Conservation (phyloP, 2,888 invertebrate genomes). For the Ommatoiulus sabulosus region DNA sequence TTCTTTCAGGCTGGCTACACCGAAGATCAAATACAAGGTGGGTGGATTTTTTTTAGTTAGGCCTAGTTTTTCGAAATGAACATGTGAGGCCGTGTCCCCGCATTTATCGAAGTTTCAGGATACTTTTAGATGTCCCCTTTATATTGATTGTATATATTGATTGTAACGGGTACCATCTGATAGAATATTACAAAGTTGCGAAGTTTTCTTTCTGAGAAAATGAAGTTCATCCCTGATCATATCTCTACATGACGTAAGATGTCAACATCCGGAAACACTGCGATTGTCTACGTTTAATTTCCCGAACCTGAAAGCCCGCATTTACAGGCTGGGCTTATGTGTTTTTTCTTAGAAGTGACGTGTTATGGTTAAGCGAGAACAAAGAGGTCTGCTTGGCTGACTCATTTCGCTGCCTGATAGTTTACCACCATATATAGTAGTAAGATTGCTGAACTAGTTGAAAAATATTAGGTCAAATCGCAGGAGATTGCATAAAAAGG, state of each 20-base stretch:
- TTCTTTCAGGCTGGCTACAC: constrained; percentile 15
- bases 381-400: constrained; percentile 25
- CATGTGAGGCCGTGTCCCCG: not conserved
- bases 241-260: not conserved
- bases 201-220: not conserved
- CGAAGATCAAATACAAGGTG: constrained; percentile 43
- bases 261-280: not conserved
- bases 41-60: constrained; percentile 37
- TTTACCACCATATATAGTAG: constrained; percentile 15
- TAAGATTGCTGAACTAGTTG: constrained; percentile 29
- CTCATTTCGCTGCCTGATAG: not conserved
- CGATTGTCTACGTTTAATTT: not conserved
- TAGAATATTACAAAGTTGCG: not conserved
- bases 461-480: constrained; percentile 35
- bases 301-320: not conserved
- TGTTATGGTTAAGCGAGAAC: not conserved
- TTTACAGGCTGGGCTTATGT: not conserved
- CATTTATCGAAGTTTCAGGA: not conserved
- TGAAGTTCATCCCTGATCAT: not conserved
- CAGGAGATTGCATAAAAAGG: not conserved
- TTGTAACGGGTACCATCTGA: not conserved
- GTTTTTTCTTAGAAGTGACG: not conserved
- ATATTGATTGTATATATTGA: not conserved
- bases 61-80: not conserved
- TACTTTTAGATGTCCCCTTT: not conserved